Base-by-base conservation (phyloP, 1,140 invertebrate species). In the Yoshiicerus persimilis region DNA sequence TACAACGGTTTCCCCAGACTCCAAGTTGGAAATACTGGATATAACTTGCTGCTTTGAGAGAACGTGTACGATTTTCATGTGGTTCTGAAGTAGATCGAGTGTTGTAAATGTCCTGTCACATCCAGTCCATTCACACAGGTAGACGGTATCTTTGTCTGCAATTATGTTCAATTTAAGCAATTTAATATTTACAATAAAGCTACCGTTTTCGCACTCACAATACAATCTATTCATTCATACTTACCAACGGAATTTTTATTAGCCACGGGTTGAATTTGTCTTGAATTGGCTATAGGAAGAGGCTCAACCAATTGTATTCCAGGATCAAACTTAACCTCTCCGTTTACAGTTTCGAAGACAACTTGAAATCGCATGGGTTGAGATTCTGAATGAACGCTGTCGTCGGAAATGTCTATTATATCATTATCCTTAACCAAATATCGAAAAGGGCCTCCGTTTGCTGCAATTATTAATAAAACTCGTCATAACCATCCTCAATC, bases 321-420 rank as follows among this genome's bases (percentile, higher is more conserved):
- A 34, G 75, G 75, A 20, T 80, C 75, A 38, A 80, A 80, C 32
- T 80, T 80, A 34, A 80, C 75, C 23, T 80, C 75, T 1, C 75
- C 75, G 20, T 80, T 80, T 20, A 80, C 75, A 80, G 75, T 80
- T 80, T 80, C 75, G 75, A 80, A 80, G 16, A 80, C 75, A 20
- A 80, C 75, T 38, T 80, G 75, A 80, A 80, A 80, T 80, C 75
- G 75, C 75, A 80, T 80, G n/a, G 75, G 75, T 23, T 80, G 75
- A 80, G 75, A 80, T 80, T 80, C 75, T 34, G 75, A 80, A 8
- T 80, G 30, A 38, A 36, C 75, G 32, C 32, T 80, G 30, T 70
- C 64, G 64, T 80, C 75, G 34, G 75, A 80, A 80, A 80, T 80
- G 32, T 80, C 75, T 10, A 80, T 34, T 23, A 80, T 80, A 23